These are phyloP conservation scores for Botia kubotai DNA, from an alignment of 2,797 vertebrate genomes.

Conservation along the genomic window DNA sequence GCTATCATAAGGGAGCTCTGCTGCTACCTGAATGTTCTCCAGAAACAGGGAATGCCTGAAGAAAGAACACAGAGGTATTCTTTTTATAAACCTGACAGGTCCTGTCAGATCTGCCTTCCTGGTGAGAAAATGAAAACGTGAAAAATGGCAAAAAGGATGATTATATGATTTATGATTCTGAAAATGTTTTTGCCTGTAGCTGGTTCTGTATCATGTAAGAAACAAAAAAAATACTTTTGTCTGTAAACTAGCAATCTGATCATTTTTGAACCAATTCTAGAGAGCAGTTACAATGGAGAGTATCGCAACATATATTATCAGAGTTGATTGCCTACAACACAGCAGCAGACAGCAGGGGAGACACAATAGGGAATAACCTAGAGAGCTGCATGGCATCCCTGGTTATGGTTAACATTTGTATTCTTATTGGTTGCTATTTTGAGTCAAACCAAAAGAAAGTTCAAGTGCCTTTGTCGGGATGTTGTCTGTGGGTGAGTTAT, in stretches of 20 bases:
- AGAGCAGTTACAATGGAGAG: background rate
- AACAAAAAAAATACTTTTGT: background rate
- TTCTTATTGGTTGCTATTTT: conserved; percentile 20
- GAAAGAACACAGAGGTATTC: conserved; percentile 47
- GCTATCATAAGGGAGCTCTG: conserved; percentile 65
- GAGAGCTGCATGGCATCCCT: background rate
- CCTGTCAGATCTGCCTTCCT: conserved; percentile 14
- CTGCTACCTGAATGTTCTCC: conserved; percentile 67
- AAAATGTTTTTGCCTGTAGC: background rate
- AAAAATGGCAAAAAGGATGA: background rate
- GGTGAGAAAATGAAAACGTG: background rate
- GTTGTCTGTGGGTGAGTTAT: background rate
- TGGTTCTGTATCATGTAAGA: no score
- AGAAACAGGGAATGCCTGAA: conserved; percentile 63
- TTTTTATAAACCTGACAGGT: conserved; percentile 20
- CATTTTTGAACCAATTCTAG: background rate
- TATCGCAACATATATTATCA: background rate
- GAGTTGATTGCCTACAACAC: no score
- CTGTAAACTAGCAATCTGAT: background rate
- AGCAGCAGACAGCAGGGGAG: no score
- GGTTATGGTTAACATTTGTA: conserved; percentile 25
- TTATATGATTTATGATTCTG: background rate
- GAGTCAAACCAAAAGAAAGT: background rate
- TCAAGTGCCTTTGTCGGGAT: background rate
- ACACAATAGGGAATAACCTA: no score